Evolutionary conservation across 2,797 vertebrate species (phyloP).

Genomic region (Discoglossus pictus): DNA sequence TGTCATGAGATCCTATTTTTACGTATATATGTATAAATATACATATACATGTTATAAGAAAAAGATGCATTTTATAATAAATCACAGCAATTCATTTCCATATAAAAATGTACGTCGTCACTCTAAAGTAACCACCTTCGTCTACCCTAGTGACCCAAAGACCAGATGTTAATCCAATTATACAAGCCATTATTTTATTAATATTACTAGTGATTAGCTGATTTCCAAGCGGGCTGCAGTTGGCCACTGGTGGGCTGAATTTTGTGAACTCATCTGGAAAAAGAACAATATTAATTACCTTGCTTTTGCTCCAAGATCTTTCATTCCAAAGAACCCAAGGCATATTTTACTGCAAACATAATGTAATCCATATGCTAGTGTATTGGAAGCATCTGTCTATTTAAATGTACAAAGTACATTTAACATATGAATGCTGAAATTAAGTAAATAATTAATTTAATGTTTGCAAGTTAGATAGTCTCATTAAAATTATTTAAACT

Average conservation of each 20-base stretch:
- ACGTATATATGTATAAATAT: too few species aligned
- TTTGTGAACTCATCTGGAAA: neutral
- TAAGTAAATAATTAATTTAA: neutral
- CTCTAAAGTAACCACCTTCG: too few species aligned
- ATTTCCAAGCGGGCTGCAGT: neutral
- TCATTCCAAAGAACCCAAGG: neutral
- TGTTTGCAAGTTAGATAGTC: neutral
- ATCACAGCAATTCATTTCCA: too few species aligned
- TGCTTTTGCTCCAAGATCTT: neutral
- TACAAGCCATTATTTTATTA: too few species aligned
- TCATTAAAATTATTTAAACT: too few species aligned
- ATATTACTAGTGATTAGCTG: too few species aligned
- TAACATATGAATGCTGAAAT: neutral
- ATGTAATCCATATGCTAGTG: neutral
- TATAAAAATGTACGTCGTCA: too few species aligned
- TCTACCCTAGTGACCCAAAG: too few species aligned
- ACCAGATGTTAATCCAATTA: too few species aligned
- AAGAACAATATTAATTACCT: neutral
- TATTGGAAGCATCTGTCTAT: neutral
- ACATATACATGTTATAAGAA: too few species aligned
- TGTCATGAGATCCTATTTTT: too few species aligned
- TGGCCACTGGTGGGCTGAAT: slow-evolving; percentile 1
- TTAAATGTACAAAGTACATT: neutral
- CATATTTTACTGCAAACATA: neutral
- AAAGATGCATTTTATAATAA: too few species aligned